Evolutionary conservation across 35 echinoderm and acorn worm species (phyloP).

Genomic region (Heliocidaris tuberculata): DNA sequence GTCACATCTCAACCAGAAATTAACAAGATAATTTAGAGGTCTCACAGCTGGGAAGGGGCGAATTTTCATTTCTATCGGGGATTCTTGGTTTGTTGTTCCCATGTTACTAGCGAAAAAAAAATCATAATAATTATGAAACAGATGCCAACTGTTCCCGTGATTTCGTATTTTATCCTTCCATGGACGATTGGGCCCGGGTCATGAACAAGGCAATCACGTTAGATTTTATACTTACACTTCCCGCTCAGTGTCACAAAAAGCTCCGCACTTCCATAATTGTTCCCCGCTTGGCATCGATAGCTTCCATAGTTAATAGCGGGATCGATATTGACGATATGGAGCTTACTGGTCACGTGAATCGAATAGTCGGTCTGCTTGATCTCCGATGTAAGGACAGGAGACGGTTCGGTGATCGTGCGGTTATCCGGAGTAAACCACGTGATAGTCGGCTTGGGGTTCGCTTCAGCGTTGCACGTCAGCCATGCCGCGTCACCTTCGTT

Average conservation of each 20-base stretch:
- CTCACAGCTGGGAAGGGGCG: no score
- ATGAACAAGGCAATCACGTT: not conserved
- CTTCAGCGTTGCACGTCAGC: not conserved
- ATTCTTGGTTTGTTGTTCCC: not conserved
- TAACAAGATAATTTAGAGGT: no score
- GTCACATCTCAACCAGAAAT: no score
- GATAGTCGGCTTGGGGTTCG: constrained; percentile 19
- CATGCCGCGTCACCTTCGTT: not conserved
- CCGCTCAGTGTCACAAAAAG: not conserved
- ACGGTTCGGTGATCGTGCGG: not conserved
- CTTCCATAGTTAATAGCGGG: not conserved
- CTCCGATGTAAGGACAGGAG: not conserved
- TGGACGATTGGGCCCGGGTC: no score
- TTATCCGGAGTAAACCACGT: constrained; percentile 36
- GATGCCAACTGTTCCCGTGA: no score
- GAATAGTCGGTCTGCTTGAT: not conserved
- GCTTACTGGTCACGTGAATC: not conserved
- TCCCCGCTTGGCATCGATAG: not conserved
- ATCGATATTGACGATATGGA: constrained; percentile 38
- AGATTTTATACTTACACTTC: not conserved
- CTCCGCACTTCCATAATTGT: not conserved
- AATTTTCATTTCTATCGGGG: no score
- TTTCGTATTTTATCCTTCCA: no score
- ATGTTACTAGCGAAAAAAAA: no score
- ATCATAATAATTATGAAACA: not conserved